Conservation (phyloP, 2,888 invertebrate species). For the Acleris emargana region DNA sequence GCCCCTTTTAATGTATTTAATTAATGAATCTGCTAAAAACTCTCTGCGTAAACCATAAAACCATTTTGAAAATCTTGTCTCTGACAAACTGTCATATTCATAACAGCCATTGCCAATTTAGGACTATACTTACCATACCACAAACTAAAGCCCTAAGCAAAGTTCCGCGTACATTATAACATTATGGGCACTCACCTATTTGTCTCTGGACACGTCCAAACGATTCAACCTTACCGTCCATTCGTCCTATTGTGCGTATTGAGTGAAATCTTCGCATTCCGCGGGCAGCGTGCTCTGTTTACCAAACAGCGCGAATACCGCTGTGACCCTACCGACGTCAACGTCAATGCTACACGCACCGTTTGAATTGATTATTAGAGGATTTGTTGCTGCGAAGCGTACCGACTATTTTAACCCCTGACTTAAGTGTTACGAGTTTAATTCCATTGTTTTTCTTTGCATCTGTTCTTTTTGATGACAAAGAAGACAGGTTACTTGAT, state of each 20-base stretch:
- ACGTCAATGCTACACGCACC: conserved; percentile 30
- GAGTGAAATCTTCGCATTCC: conserved; percentile 69
- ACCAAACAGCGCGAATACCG: conserved; percentile 57
- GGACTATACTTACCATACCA: not conserved
- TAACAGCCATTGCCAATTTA: not conserved
- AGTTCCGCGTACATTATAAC: conserved; percentile 31
- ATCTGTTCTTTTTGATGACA: no score
- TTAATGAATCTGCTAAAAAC: no score
- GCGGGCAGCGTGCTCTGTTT: conserved; percentile 60
- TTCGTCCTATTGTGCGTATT: conserved; percentile 39
- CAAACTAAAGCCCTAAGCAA: not conserved
- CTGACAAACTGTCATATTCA: no score
- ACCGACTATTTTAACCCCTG: no score
- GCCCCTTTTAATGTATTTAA: no score
- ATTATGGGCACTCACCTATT: conserved; percentile 10
- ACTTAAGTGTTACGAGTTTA: no score
- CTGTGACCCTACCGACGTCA: conserved; percentile 60
- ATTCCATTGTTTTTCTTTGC: no score
- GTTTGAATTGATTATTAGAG: not conserved
- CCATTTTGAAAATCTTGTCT: no score
- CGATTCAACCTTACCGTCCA: conserved; percentile 17
- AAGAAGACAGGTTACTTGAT: no score
- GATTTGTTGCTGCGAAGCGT: not conserved
- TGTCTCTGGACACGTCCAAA: conserved; percentile 26
- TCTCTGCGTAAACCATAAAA: no score